Base-by-base conservation (phyloP, 1,140 invertebrate genomes). In the Drosophila oshimai region DNA sequence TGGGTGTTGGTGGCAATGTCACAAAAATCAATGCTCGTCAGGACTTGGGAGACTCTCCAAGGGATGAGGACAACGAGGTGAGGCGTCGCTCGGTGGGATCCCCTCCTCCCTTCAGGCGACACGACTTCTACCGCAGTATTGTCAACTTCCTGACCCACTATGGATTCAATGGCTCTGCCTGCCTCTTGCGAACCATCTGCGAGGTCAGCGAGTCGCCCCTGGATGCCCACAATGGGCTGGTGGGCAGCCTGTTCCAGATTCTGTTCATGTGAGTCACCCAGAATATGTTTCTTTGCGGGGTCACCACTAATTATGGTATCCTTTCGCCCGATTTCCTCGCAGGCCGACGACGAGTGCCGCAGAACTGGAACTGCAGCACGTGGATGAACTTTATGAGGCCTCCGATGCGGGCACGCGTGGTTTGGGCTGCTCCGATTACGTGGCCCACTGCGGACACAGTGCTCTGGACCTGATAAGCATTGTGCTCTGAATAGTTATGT, bases 201-300 rank as follows among this genome's bases (percentile, higher is more conserved):
- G 92, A 93, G 78, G 90, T 91, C 47, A 90, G 90, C 45, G 83
- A 89, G 20, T 51, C 77, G 10, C 89, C 91, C 15, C 70, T 91
- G 37, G 84, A 92, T 60, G 84, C 89, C 50, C 80, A 91, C 74
- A 93, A 92, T 62, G 92, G 92, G 6, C 73, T 93, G 28, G 60
- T 93, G 49, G 92, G 92, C 44, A 92, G 91, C 65, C 84, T 93
- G 64, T 79, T 93, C 20, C 91, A 92, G 79, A 90, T 93, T 49
- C 76, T 93, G 45, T 91, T 93, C 80, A 92, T 91, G 92, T 93
- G 90, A 91, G 91, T 87, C 7, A 1, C 28, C 44, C 24, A 18
- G 29, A 1, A 29, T 29, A n/a, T 6, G 7, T 4, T 15, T 18
- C 9, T 12, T 7, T 12, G 5, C 9, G 22, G 24, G 12, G 31